A percentile compares a stretch with the other conserved stretches of the same genome.
phyloP scores from a whole-genome alignment of 2,888 invertebrate species.

The Nowickia ferox region DNA sequence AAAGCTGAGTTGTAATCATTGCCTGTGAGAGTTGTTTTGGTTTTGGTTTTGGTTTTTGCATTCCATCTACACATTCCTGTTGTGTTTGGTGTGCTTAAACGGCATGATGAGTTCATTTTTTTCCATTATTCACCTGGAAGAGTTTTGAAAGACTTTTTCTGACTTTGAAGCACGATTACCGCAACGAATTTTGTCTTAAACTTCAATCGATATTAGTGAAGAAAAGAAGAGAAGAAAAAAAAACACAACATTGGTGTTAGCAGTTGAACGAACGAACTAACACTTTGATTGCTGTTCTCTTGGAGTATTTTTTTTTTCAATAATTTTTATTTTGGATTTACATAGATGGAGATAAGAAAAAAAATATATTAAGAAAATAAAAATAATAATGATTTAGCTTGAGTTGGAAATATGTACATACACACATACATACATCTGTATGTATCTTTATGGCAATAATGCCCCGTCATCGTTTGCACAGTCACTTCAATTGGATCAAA shows the following conservation, averaged over 20 bases:
- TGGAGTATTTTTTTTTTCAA: constrained; percentile 7
- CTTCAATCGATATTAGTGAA: constrained; percentile 64
- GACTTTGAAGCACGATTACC: constrained; percentile 68
- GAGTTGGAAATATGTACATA: constrained; percentile 44
- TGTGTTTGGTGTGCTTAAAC: constrained; percentile 41
- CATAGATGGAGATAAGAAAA: constrained; percentile 52
- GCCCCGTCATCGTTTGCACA: constrained; percentile 71
- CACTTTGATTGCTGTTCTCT: constrained; percentile 65
- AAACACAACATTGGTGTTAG: constrained; percentile 53
- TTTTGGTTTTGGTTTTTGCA: not conserved
- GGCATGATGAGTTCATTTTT: constrained; percentile 60
- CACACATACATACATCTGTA: not conserved
- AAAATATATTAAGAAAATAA: constrained; percentile 13
- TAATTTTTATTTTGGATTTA: constrained; percentile 59
- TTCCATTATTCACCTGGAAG: constrained; percentile 10
- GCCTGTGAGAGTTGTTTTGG: not conserved
- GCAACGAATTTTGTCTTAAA: constrained; percentile 65
- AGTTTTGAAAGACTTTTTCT: constrained; percentile 45
- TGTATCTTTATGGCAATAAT: constrained; percentile 54
- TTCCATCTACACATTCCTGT: not conserved
- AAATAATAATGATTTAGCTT: constrained; percentile 56
- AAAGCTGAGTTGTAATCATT: not conserved
- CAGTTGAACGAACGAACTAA: constrained; percentile 66
- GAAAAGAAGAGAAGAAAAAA: not conserved
- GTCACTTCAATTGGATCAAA: constrained; percentile 73